phyloP scores from a whole-genome alignment of 2,888 invertebrate genomes.

The Drosophila rubida region DNA sequence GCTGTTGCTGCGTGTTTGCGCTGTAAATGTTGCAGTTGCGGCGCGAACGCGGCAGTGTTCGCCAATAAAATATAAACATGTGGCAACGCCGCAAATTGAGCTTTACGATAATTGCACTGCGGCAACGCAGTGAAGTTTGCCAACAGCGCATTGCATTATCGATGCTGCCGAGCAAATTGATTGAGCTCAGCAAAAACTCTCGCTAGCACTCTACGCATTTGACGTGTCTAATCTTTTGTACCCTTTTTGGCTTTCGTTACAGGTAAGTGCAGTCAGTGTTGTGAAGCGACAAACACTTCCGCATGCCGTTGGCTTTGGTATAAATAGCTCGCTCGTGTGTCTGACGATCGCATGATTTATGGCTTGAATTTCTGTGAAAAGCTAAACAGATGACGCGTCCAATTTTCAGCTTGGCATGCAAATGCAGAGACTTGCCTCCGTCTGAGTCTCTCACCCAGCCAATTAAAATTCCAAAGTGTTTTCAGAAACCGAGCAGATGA shows the following conservation, averaged over 20 bases:
- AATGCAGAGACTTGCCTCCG: slow-evolving; percentile 16
- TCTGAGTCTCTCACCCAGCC: slow-evolving; percentile 32
- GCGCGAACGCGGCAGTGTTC: slow-evolving; percentile 25
- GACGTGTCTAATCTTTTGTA: not conserved
- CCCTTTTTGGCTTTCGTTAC: slow-evolving; percentile 18
- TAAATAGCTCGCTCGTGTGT: slow-evolving; percentile 38
- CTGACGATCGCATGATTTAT: slow-evolving; percentile 64
- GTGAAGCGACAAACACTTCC: slow-evolving; percentile 44
- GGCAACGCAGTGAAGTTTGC: slow-evolving; percentile 7
- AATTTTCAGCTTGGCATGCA: slow-evolving; percentile 31
- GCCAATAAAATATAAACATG: slow-evolving; percentile 27
- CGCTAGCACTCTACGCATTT: too few relatives aligned
- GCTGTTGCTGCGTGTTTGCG: slow-evolving; percentile 37
- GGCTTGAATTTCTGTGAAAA: slow-evolving; percentile 30
- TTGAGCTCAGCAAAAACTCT: too few relatives aligned
- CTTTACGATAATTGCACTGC: slow-evolving; percentile 10
- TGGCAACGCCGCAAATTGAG: slow-evolving; percentile 30
- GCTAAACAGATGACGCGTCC: slow-evolving; percentile 45
- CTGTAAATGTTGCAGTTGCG: slow-evolving; percentile 40
- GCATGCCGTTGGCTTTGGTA: slow-evolving; percentile 39
- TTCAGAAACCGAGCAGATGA: slow-evolving; percentile 19
- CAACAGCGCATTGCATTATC: not conserved
- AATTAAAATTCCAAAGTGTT: slow-evolving; percentile 72
- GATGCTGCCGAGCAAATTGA: too few relatives aligned
- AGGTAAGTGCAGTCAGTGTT: slow-evolving; percentile 34